Base-by-base conservation (phyloP, 2,888 invertebrate genomes). In the Epirrita christyi region DNA sequence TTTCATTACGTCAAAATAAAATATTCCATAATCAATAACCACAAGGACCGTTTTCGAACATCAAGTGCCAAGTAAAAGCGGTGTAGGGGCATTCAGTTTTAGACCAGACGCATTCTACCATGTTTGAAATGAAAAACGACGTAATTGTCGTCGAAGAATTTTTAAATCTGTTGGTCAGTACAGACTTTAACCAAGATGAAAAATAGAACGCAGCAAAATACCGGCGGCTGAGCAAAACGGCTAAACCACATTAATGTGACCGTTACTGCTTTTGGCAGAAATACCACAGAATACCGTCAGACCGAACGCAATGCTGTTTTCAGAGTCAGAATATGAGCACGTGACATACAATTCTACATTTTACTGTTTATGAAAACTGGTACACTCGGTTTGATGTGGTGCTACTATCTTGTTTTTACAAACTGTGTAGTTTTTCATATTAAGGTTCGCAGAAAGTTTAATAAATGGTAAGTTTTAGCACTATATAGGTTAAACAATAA, bases 261-360 rank as follows among this genome's bases (percentile, higher is more conserved):
- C 54, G 43, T 59, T 46, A 59, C 54, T 59, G 59, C 50, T 55
- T 51, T 43, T 51, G 59, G 50, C 59, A 55, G 59, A 46, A 59
- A 59, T 51, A 49, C 59, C 50, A 47, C 59, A 47, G 54, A 49
- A 50, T 46, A 32, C 29, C 29, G 49, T 41, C 54, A 38, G 49
- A 41, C 28, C 42, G 11, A 47, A 47, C 43, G n/a, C 57, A 28
- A 53, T 54, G 53, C 48, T 13, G 15, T 41, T 53, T 41, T 54
- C 45, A 36, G 49, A 38, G n/a, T n/a, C n/a, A n/a, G n/a, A n/a
- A n/a, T 40, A 42, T 46, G 32, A 42, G 29, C 47, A 57, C 40
- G 34, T 53, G 48, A 50, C 59, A 43, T 47, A 50, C 38, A 38
- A 38, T 45, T 45, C 44, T 21, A 53, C 29, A 53, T 58, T 49